phyloP scores from a whole-genome alignment of 2,888 invertebrate species.

The Ormyrus rosae region DNA sequence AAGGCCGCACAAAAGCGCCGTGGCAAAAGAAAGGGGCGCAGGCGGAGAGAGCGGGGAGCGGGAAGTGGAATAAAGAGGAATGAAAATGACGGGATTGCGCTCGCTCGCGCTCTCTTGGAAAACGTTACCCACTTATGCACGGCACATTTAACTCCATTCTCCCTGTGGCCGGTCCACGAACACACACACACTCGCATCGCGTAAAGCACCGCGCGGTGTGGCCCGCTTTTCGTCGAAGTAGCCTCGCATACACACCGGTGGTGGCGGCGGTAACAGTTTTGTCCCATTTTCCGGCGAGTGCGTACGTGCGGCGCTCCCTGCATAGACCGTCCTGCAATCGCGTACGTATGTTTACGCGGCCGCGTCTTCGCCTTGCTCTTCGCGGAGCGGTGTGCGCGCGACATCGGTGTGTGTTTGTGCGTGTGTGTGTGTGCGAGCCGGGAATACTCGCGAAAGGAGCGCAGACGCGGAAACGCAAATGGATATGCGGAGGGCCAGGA shows the following conservation, averaged over 20 bases:
- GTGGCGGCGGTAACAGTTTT: no score
- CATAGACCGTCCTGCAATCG: background rate
- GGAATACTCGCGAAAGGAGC: background rate
- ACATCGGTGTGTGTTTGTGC: background rate
- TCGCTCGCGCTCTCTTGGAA: conserved; percentile 58
- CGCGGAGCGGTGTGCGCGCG: background rate
- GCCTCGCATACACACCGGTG: no score
- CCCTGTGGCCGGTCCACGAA: conserved; percentile 40
- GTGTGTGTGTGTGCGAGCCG: background rate
- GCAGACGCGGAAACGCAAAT: conserved; percentile 54
- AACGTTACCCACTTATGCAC: conserved; percentile 68
- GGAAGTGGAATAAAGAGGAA: conserved; percentile 53
- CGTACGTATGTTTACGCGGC: conserved; percentile 5
- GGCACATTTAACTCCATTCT: conserved; percentile 69
- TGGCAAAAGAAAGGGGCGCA: background rate
- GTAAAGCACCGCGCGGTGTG: background rate
- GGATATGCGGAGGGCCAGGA: conserved; percentile 50
- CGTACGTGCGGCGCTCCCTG: no score
- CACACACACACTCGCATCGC: conserved; percentile 22
- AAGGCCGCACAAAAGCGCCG: no score
- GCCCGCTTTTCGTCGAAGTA: no score
- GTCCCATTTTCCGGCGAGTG: no score
- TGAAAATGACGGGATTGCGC: conserved; percentile 62
- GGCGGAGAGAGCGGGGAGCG: background rate
- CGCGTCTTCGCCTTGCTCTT: background rate